Percentiles rank a stretch among this genome's conserved stretches.
Evolutionary conservation across 1,140 invertebrate genomes (phyloP).

Genomic region (Metopolophium dirhodum): DNA sequence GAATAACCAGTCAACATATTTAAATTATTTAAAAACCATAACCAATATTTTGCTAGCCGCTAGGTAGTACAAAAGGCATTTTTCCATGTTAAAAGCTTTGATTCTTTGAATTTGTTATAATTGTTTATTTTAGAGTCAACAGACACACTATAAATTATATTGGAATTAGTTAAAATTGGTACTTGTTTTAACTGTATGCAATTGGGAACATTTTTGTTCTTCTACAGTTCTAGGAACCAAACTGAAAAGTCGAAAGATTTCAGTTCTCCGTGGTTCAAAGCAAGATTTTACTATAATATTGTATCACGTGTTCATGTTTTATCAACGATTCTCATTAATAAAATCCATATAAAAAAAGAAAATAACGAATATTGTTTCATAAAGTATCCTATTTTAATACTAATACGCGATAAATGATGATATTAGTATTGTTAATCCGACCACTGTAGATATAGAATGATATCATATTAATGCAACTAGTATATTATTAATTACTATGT

Average conservation of each 20-base stretch:
- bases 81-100: not conserved
- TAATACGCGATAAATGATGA: not conserved
- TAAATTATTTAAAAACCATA: no score
- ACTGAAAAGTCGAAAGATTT: no score
- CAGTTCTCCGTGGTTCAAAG: not conserved
- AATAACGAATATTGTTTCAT: no score
- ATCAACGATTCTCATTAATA: not conserved
- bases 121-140: not conserved
- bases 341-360: not conserved
- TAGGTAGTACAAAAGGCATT: not conserved
- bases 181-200: no score
- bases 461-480: not conserved
- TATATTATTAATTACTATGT: not conserved
- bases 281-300: not conserved
- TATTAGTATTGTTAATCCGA: not conserved
- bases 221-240: no score
- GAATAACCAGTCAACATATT: no score
- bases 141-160: not conserved
- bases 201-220: no score
- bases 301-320: not conserved
- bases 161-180: not conserved
- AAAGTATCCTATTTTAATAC: not conserved
- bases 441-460: not conserved
- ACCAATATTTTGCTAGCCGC: no score
- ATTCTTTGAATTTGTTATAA: not conserved